These are phyloP conservation scores for Hymenopus coronatus DNA, from an alignment of 2,888 invertebrate genomes.

Conservation along the genomic window DNA sequence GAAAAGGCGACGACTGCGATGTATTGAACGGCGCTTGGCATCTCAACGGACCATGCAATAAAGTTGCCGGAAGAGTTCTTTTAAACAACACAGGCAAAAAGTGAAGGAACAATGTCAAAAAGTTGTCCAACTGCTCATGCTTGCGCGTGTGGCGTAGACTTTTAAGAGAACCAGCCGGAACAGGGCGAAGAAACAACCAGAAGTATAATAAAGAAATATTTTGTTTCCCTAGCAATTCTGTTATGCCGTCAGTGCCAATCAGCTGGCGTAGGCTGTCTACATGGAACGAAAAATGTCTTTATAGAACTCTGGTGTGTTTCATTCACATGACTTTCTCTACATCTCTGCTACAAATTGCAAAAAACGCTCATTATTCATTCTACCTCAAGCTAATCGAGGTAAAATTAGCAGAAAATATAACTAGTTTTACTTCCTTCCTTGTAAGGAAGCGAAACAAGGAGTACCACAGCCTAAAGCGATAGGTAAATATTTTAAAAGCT, in stretches of 20 bases:
- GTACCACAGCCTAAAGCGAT: too few species aligned
- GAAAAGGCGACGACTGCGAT: not conserved
- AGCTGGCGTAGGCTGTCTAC: too few species aligned
- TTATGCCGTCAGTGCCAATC: not conserved
- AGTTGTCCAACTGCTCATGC: not conserved
- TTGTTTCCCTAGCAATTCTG: not conserved
- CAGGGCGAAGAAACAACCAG: not conserved
- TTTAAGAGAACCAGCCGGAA: not conserved
- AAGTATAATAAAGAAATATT: not conserved
- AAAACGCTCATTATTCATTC: too few species aligned
- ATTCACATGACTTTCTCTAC: too few species aligned
- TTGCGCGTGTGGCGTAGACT: not conserved
- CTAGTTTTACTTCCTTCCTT: too few species aligned
- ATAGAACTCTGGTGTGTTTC: too few species aligned
- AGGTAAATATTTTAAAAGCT: too few species aligned
- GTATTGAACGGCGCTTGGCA: not conserved
- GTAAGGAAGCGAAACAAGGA: too few species aligned
- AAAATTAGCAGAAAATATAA: too few species aligned
- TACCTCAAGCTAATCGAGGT: too few species aligned
- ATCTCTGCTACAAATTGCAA: too few species aligned
- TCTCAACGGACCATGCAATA: not conserved
- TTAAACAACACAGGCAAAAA: conserved; percentile 20
- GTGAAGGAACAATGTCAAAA: conserved; percentile 6
- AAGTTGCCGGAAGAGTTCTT: not conserved
- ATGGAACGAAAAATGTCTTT: too few species aligned